Conservation (phyloP, 2,113 vertebrate species). For the Urocolius indicus region DNA sequence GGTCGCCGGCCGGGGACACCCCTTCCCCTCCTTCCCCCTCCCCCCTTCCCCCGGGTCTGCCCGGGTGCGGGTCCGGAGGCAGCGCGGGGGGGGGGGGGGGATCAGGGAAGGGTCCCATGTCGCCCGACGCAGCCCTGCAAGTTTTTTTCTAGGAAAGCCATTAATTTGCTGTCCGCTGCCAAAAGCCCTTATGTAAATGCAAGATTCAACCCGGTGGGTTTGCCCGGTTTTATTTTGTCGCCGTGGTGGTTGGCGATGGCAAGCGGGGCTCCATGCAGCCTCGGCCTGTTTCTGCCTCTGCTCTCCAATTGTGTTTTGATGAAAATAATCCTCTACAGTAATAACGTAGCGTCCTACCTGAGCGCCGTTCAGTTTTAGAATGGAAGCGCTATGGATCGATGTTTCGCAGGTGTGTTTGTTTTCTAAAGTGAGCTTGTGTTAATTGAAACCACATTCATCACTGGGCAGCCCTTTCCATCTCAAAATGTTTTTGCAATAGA, state of each 20-base stretch:
- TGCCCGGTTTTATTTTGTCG: neutral
- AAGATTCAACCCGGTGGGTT: neutral
- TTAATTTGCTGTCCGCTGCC: neutral
- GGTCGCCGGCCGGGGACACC: neutral
- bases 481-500: neutral
- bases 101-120: neutral
- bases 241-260: neutral
- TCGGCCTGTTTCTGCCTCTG: accelerated
- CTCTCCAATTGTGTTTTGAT: neutral
- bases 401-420: neutral
- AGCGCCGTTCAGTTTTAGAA: neutral
- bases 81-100: neutral
- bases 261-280: accelerated
- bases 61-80: neutral
- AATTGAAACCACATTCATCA: neutral
- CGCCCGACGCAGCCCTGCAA: neutral
- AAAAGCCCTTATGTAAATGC: neutral
- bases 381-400: neutral
- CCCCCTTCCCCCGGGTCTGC: neutral
- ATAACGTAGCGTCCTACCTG: neutral
- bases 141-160: constrained; percentile 15
- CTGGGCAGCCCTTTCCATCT: neutral
- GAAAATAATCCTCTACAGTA: neutral
- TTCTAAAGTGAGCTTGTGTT: neutral
- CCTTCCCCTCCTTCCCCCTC: neutral